A percentile compares a stretch with the other conserved stretches of the same genome.
Conservation (phyloP, 92 coral and sea anemone genomes). For the Diadumene lineata region DNA sequence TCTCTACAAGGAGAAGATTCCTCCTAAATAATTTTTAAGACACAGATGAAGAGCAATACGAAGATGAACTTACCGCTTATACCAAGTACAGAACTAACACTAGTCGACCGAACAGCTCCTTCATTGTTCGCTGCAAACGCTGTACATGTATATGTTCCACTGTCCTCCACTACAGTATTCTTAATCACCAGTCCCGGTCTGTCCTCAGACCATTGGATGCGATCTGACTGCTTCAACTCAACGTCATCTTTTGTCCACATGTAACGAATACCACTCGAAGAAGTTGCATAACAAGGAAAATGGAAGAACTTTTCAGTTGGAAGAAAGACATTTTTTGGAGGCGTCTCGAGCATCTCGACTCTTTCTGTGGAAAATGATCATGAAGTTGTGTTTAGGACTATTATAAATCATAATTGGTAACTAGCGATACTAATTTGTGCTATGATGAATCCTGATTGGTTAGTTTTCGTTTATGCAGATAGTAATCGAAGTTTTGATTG, state of each 20-base stretch:
- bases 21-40: no score
- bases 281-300: slow-evolving; percentile 7
- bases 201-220: not conserved
- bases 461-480: no score
- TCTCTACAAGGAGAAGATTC: no score
- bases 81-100: not conserved
- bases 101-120: not conserved
- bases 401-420: no score
- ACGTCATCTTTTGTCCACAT: slow-evolving; percentile 12
- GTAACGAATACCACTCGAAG: not conserved
- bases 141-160: slow-evolving; percentile 15
- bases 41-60: no score
- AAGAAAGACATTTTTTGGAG: slow-evolving; percentile 19
- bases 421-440: no score
- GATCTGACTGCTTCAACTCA: not conserved
- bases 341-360: slow-evolving; percentile 1
- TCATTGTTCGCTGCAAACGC: not conserved
- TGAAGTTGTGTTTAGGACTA: not conserved
- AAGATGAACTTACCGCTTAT: not conserved
- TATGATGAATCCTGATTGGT: no score
- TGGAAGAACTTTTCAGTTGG: not conserved
- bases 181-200: slow-evolving; percentile 11
- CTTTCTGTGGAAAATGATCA: not conserved
- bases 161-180: not conserved
- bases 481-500: no score